These are phyloP conservation scores for Pocillopora verrucosa DNA, from an alignment of 64 coral and sea anemone genomes.

Conservation along the genomic window DNA sequence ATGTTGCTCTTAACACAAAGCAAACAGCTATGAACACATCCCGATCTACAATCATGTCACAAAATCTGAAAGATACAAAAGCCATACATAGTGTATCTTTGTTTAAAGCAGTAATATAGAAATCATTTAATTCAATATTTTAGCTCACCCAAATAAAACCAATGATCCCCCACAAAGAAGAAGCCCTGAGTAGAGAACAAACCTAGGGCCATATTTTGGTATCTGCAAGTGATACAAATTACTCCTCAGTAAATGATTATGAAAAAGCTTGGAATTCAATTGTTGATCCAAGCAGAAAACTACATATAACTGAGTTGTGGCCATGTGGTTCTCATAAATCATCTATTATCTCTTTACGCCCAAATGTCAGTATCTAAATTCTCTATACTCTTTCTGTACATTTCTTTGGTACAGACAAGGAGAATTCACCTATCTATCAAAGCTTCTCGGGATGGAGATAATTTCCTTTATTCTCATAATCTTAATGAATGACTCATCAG, in stretches of 20 bases:
- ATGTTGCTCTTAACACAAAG: neutral
- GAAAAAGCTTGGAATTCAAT: too few species aligned
- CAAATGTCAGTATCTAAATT: neutral
- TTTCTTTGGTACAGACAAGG: too few species aligned
- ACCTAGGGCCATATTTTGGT: constrained; percentile 1
- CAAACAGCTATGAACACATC: neutral
- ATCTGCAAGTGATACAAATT: constrained; percentile 1
- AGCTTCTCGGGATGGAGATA: too few species aligned
- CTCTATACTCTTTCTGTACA: neutral
- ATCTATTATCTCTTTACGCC: too few species aligned
- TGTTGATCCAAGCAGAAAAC: neutral
- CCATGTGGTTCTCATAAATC: too few species aligned
- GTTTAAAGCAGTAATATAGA: too few species aligned
- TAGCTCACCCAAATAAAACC: constrained; percentile 21
- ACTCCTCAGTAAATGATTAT: too few species aligned
- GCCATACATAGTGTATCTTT: too few species aligned
- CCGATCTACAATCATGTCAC: neutral
- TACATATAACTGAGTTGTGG: neutral
- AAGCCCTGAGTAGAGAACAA: constrained; percentile 17
- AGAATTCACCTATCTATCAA: too few species aligned
- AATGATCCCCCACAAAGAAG: constrained; percentile 12
- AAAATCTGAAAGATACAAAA: constrained; percentile 6
- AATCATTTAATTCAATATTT: too few species aligned
- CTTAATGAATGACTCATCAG: too few species aligned
- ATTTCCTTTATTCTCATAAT: too few species aligned